A percentile compares a stretch with the other conserved stretches of the same genome.
Evolutionary conservation across 2,113 vertebrate genomes (phyloP).

Genomic region (Cariama cristata): DNA sequence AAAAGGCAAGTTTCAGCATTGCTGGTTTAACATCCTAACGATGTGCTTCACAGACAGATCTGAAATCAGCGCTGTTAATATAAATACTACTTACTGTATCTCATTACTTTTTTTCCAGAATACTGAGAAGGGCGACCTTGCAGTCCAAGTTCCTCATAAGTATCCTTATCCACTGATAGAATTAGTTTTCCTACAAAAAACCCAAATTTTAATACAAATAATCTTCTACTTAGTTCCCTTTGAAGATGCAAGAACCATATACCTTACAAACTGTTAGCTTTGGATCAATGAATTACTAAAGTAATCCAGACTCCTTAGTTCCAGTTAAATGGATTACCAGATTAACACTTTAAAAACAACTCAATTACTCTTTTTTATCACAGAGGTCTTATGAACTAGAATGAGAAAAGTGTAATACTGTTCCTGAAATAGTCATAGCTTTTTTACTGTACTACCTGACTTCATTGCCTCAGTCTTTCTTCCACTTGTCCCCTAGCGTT

Average conservation of each 20-base stretch:
- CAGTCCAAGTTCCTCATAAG: conserved; percentile 89
- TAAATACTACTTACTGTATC: conserved; percentile 82
- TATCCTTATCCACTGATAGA: conserved; percentile 92
- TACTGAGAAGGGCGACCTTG: conserved; percentile 87
- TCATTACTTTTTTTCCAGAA: conserved; percentile 80
- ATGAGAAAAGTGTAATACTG: neutral
- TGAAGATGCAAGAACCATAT: neutral
- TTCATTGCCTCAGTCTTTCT: neutral
- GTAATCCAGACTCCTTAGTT: neutral
- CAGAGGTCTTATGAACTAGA: neutral
- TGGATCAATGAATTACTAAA: neutral
- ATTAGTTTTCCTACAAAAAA: conserved; percentile 84
- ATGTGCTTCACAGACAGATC: neutral
- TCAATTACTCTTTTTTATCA: neutral
- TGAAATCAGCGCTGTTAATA: neutral
- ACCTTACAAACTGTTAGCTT: neutral
- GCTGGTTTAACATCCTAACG: neutral
- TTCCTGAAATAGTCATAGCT: neutral
- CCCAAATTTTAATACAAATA: neutral
- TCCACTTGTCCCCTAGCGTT: neutral
- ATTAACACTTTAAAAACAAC: neutral
- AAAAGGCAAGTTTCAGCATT: neutral
- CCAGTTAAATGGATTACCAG: neutral
- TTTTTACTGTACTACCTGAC: neutral
- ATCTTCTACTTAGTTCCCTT: neutral